Evolutionary conservation across 1,140 invertebrate species (phyloP), one percentile per base, ranked within the genome.

Genomic region (Yoshiicerus persimilis): DNA sequence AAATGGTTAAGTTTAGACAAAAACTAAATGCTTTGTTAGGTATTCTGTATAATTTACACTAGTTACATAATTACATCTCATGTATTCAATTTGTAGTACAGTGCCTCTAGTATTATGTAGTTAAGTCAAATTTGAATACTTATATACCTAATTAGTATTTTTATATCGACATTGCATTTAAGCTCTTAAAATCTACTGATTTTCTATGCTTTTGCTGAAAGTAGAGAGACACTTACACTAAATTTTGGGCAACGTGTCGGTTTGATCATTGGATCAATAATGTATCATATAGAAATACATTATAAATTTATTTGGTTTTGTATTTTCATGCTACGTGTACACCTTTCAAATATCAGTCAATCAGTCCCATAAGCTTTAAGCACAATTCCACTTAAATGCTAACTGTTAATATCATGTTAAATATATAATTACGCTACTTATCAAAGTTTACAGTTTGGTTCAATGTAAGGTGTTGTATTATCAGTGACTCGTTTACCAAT

Each of bases 121-220:
- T 16, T 56, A 56, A 56, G 47, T 56, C 16, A 56, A 56, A 56
- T n/a, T 70, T 70, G 13, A 70, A 70, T 70, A 25, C 27, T n/a
- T 70, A 70, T 70, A 10, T 70, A 70, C 13, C 13, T n/a, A n/a
- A n/a, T n/a, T n/a, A n/a, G n/a, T 70, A 4, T 30, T 27, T 27
- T 70, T 70, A 80, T 80, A 80, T 80, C 75, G 75, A 80, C 75
- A 80, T 80, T 80, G 75, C 75, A 34, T 80, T 80, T 80, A 80
- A 80, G 32, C 75, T 80, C 75, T 70, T 70, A 70, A 70, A 70
- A 70, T n/a, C 64, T 70, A 70, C 64, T 70, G 64, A 70, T 70
- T 70, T 70, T 9, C 64, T 70, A 70, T 70, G 64, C 64, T 30
- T 70, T 70, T 70, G 64, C 64, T 30, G 64, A 30, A 25, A 27